Conservation (phyloP, 2,797 vertebrate genomes). For the Paedocypris micromegethes region DNA sequence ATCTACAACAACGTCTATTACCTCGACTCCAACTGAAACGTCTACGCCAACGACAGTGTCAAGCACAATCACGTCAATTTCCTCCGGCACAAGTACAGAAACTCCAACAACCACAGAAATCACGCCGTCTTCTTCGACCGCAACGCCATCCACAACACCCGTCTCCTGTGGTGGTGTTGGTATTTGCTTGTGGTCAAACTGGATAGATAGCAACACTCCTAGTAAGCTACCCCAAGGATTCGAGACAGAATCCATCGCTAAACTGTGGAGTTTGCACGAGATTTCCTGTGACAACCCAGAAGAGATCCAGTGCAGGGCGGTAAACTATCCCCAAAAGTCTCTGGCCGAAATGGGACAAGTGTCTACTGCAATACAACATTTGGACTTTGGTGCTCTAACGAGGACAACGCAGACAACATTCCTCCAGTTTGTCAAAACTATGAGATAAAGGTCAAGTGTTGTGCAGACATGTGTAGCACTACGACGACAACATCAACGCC, state of each 20-base stretch:
- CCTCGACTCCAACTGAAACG: too few relatives aligned
- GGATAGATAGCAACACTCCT: constrained; percentile 63
- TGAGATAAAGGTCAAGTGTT: constrained; percentile 71
- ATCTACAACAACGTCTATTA: too few relatives aligned
- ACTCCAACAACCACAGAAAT: background rate
- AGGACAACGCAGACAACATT: constrained; percentile 52
- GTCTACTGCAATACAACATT: constrained; percentile 59
- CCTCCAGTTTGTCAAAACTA: constrained; percentile 66
- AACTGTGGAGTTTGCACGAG: too few relatives aligned
- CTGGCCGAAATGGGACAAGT: constrained; percentile 57
- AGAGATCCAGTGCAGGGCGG: constrained; percentile 70
- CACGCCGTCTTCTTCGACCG: background rate
- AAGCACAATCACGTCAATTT: too few relatives aligned
- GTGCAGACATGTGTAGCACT: constrained; percentile 40
- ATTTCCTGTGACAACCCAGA: constrained; percentile 56
- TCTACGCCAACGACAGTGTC: too few relatives aligned
- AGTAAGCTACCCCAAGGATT: constrained; percentile 52
- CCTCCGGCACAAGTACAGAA: too few relatives aligned
- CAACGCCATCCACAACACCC: background rate
- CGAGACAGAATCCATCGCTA: constrained; percentile 68
- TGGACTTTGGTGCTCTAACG: constrained; percentile 65
- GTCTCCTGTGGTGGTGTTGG: too few relatives aligned
- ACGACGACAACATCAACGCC: background rate
- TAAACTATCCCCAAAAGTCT: constrained; percentile 30
- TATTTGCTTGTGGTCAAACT: constrained; percentile 70